Evolutionary conservation across 2,797 vertebrate genomes (phyloP), one percentile per base, ranked within the genome.

Genomic region (Enteromius treurensis): DNA sequence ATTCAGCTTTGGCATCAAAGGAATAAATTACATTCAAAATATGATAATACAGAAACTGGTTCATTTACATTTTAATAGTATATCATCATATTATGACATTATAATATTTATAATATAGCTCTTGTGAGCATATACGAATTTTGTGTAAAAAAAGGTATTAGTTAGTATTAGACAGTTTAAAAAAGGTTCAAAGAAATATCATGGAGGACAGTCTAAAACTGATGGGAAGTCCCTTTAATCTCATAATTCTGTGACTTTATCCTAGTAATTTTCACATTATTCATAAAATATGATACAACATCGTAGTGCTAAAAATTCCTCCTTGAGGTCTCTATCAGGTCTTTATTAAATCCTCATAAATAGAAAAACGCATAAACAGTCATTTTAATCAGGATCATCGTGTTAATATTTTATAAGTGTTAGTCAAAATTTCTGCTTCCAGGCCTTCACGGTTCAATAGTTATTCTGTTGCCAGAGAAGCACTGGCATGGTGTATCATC

Each of bases 381-480:
- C 84, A 88, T 88, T 91, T 92, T 91, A 93, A 76, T 92, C 83
- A 86, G 90, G 89, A 88, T 90, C 90, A 89, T 84, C 84, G 84
- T 84, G 89, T 92, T 88, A 93, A 93, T 94, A 90, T 93, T 93
- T 92, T 88, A 93, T 82, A 89, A 90, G 86, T 88, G 89, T 92
- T 92, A 92, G 91, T 93, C 91, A 92, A 91, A 91, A 89, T 89
- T 90, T 85, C 86, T 84, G 83, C 88, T 92, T 92, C 91, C 91
- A 92, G 90, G 92, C 93, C 92, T 91, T 86, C 89, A 90, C 88
- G 37, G 90, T 88, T 87, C 85, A 69, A 82, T 88, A 84, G 89
- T 80, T 88, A 60, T 88, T 89, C 86, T 37, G 32, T 83, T 86
- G 91, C 89, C 90, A 89, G 87, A 83, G 86, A 90, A 86, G 84